Evolutionary conservation across 2,888 invertebrate species (phyloP), one percentile per base, ranked within the genome.

Genomic region (Drosophila siamana): DNA sequence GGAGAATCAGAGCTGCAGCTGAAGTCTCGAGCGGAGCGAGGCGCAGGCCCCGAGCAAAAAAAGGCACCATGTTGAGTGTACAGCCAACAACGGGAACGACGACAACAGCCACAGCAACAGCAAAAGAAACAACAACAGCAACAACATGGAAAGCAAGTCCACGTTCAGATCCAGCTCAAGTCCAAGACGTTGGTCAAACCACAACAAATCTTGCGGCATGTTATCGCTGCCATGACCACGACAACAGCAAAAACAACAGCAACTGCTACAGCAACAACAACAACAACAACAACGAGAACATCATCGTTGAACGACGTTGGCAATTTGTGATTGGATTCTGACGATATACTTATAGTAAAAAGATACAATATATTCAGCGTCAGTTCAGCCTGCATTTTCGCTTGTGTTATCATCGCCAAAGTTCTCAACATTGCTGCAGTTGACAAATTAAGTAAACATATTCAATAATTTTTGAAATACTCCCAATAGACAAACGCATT

Each of bases 311-410:
- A 75, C 66, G 61, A 69, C 78, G 65, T 65, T 82, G 85, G 82
- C 87, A 86, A 82, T 86, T 82, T 82, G 82, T 86, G 82, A 86
- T 86, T 86, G 82, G 67, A 81, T 78, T 86, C 70, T 84, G 81
- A 44, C 74, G 61, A 64, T 33, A 11, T 33, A 33, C 33, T 33
- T 33, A 33, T 33, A 33, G 19, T 19, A 1, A n/a, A n/a, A 33
- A 26, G 7, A 7, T 26, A 26, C 19, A 19, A 19, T 19, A 19
- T 19, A 19, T 19, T 2, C 19, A 19, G 19, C n/a, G n/a, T n/a
- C n/a, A n/a, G n/a, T n/a, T n/a, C n/a, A n/a, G n/a, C n/a, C n/a
- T n/a, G n/a, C n/a, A n/a, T n/a, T n/a, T n/a, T n/a, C n/a, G n/a
- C n/a, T n/a, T n/a, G n/a, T n/a, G n/a, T n/a, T n/a, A n/a, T n/a